phyloP scores from a whole-genome alignment of 2,888 invertebrate genomes.

The Sympetrum striolatum region DNA sequence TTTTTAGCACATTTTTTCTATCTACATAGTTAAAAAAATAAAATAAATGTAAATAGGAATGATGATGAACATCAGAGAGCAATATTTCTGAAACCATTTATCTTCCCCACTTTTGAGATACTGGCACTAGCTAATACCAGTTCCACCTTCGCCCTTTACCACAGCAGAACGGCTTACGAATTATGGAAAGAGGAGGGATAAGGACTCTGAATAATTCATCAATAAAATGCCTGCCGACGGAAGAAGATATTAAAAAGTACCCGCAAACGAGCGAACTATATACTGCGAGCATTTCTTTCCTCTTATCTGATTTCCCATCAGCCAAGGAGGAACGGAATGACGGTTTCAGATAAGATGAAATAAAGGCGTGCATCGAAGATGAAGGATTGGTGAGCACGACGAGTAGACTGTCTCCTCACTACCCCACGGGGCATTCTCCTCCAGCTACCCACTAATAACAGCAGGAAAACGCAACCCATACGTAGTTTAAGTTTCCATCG shows the following conservation, averaged over 20 bases:
- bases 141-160: background rate
- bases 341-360: background rate
- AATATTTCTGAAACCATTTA: background rate
- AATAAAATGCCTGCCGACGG: background rate
- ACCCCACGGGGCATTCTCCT: background rate
- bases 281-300: background rate
- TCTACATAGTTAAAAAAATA: too few relatives aligned
- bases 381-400: background rate
- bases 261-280: background rate
- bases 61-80: too few relatives aligned
- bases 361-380: too few relatives aligned
- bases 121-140: background rate
- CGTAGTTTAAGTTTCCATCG: background rate
- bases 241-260: background rate
- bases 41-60: too few relatives aligned
- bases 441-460: constrained; percentile 26
- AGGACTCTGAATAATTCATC: background rate
- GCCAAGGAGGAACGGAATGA: background rate
- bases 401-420: background rate
- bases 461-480: constrained; percentile 17
- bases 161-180: background rate
- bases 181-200: background rate
- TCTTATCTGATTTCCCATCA: background rate
- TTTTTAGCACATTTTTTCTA: too few relatives aligned
- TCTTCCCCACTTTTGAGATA: background rate